A percentile compares a stretch with the other conserved stretches of the same genome.
phyloP scores from a whole-genome alignment of 30 jellyfish, hydroid and myxozoan species.

The Cassiopea xamachana region DNA sequence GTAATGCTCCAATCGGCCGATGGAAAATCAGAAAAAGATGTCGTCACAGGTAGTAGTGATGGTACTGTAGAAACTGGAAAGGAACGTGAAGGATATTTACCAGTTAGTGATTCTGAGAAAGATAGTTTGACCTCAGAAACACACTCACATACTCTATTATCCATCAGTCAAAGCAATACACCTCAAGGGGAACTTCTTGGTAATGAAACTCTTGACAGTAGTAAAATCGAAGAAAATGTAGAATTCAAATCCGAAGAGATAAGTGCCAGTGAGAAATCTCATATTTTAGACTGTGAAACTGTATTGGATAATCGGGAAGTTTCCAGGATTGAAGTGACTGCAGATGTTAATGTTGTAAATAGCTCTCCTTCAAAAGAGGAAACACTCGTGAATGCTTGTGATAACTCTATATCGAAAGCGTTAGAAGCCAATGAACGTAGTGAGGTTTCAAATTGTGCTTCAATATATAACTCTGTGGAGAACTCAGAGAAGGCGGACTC shows the following conservation, averaged over 20 bases:
- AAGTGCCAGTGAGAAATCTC: not conserved
- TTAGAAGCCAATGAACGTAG: not conserved
- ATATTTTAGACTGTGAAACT: not conserved
- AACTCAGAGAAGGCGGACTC: not conserved
- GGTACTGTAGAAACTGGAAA: not conserved
- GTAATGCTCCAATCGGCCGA: conserved; percentile 4
- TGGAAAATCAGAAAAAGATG: not conserved
- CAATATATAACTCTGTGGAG: not conserved
- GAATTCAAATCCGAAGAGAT: not conserved
- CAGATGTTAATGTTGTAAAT: not conserved
- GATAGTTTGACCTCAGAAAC: not conserved
- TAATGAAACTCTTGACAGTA: not conserved
- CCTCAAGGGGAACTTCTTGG: not conserved
- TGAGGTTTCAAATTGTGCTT: not conserved
- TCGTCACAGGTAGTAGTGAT: not conserved
- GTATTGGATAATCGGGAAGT: not conserved
- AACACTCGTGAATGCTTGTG: not conserved
- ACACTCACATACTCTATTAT: not conserved
- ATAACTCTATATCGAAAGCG: not conserved
- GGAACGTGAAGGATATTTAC: not conserved
- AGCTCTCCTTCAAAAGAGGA: not conserved
- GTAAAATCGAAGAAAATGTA: not conserved
- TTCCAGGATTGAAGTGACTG: not conserved
- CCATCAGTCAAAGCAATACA: not conserved
- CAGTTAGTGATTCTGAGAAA: not conserved